These are phyloP conservation scores for Girardinichthys multiradiatus DNA, from an alignment of 2,113 vertebrate genomes.

Conservation along the genomic window DNA sequence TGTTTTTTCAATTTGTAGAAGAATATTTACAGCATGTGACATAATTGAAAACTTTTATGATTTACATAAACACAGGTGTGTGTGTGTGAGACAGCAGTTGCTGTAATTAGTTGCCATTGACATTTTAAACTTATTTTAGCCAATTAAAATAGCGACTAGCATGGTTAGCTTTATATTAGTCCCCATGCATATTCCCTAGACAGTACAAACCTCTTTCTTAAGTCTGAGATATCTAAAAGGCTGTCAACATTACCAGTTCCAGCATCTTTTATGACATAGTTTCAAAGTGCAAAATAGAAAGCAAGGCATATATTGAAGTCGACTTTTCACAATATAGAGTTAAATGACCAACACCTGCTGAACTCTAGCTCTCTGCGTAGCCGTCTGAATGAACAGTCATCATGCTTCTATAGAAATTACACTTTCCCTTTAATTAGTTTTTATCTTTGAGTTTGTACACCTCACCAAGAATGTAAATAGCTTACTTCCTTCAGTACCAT, in stretches of 20 bases:
- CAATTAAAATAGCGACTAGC: neutral
- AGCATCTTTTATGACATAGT: neutral
- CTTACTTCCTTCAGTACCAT: too few relatives aligned
- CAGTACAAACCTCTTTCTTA: neutral
- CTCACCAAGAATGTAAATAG: neutral
- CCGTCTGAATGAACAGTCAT: too few relatives aligned
- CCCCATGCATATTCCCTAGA: neutral
- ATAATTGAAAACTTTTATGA: too few relatives aligned
- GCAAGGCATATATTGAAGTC: neutral
- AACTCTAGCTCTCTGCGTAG: neutral
- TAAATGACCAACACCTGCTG: neutral
- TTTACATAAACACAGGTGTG: too few relatives aligned
- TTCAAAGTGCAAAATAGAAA: neutral
- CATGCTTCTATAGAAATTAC: neutral
- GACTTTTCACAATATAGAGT: too few relatives aligned
- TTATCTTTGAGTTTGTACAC: neutral
- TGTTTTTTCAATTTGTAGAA: too few relatives aligned
- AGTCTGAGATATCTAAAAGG: neutral
- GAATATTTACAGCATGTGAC: too few relatives aligned
- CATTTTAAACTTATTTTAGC: too few relatives aligned
- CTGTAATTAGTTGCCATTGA: too few relatives aligned
- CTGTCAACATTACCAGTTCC: neutral
- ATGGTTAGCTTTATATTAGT: neutral
- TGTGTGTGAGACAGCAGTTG: too few relatives aligned
- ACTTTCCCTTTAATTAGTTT: neutral